Base-by-base conservation (phyloP, 1,140 invertebrate genomes). In the Dryas iulia region DNA sequence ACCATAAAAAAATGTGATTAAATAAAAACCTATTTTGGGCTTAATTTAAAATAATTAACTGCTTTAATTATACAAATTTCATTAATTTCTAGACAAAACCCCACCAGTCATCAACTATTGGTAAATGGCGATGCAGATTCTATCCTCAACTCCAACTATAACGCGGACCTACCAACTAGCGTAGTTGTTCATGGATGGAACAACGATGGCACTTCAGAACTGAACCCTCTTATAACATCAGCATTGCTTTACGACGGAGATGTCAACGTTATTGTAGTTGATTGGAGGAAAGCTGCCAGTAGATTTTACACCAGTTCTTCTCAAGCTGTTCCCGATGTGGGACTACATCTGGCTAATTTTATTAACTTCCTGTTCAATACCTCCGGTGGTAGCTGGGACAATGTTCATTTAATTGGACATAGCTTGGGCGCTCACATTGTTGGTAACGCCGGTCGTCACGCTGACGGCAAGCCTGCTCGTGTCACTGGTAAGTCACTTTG, bases 381-480 rank as follows among this genome's bases (percentile, higher is more conserved):
- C n/a, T 2, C 33, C n/a, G 33, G n/a, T 39, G 33, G 33, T 12
- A 39, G 10, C n/a, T 39, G n/a, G 33, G 10, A 39, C 11, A 39
- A 39, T 39, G 33, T 39, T 2, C 33, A 39, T 14, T 39, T 39
- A 39, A 3, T 39, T 39, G 33, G 33, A 2, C 33, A 39, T 14
- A 12, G 33, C 14, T 47, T n/a, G n/a, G n/a, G n/a, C n/a, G n/a
- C n/a, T n/a, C n/a, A n/a, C n/a, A n/a, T n/a, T n/a, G 94, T 95
- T 0, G 96, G 96, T 2, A 94, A 94, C 39, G 93, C 94, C 1
- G 96, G 96, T 0, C 92, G 93, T 87, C n/a, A 82, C 76, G 1
- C 84, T 88, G 21, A 79, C 78, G 60, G 59, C 21, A 53, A 35
- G 8, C 61, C 74, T 4, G 57, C 47, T 21, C 70, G 77, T 25